Evolutionary conservation across 2,113 vertebrate species (phyloP), one percentile per base, ranked within the genome.

Genomic region (Mionectes macconnelli): DNA sequence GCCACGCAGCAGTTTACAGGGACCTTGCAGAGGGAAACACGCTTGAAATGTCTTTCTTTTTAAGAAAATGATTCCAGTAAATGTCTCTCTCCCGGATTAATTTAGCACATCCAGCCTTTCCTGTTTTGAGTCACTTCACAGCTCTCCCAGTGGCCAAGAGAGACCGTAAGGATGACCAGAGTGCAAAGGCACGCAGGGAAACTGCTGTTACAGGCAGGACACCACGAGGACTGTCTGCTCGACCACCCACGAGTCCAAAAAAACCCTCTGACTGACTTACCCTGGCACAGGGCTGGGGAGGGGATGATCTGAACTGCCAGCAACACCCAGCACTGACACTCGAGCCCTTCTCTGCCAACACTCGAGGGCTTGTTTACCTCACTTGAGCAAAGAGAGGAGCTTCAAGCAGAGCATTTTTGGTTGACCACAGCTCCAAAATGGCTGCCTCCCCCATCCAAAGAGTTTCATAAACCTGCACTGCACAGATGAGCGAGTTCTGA

Each of bases 401-500:
- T 74, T 45, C 68, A 2, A 25, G 63, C 63, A 14, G 28, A 74
- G 89, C 33, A 2, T 9, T 84, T 28, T 25, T 14, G 81, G 50
- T 6, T 67, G 67, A 50, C 75, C 79, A 70, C 72, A 74, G 73
- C 76, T 57, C 50, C 55, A 14, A 66, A 14, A 59, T 1, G n/a
- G 68, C 84, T 31, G 8, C 8, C 13, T 39, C 8, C 50, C 49
- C 67, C 73, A 53, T 5, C 18, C 45, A 33, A 55, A 82, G 0
- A 22, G 15, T 2, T 33, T 56, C 79, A 21, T 5, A 40, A 21
- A 30, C 6, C 60, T 2, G 9, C 24, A 2, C 6, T 4, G 60
- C 57, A 1, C 0, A 4, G 53, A 4, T 2, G 37, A 74, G 7
- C 0, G 7, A 4, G 44, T 2, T 68, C 3, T 9, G 76, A 33